Base-by-base conservation (phyloP, 2,888 invertebrate species). In the Bombyx huttoni region DNA sequence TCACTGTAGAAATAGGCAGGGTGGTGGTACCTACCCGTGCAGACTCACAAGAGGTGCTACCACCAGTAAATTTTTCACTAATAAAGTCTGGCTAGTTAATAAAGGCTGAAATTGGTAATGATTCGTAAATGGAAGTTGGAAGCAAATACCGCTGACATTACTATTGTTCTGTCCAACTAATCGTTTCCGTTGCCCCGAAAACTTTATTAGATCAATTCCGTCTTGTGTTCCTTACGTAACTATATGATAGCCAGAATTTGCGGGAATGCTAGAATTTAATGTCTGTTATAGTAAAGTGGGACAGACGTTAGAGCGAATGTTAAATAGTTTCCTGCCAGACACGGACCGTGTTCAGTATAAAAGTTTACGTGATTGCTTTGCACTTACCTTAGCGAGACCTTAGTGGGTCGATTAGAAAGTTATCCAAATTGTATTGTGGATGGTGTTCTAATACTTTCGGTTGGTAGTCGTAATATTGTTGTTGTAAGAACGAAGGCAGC, bases 251-350 rank as follows among this genome's bases (percentile, higher is more conserved):
- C 53, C 24, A 24, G 24, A 24, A 55, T 52, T 48, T 55, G 53
- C 49, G 54, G 49, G 56, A 57, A 56, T 55, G 54, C 49, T 53
- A 58, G 51, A 53, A 55, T 49, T 56, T 55, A 45, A 46, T 60
- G 63, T 57, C 62, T 64, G 63, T 63, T 62, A 68, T 61, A 49
- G n/a, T 56, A 56, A 78, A 76, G 67, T 80, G 60, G 78, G 76
- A 53, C 78, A 71, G 62, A 62, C 67, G 61, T 61, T 63, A 70
- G 63, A 56, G 62, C 68, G 80, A 78, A 79, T 81, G 69, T 64
- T 76, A 81, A 81, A 68, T 70, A 75, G 73, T 62, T 64, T 61
- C 62, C 64, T 56, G 59, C 59, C 64, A 49, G 57, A 61, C 62
- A 67, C 63, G 63, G 54, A 70, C 69, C 62, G 54, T 63, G 65